A percentile compares a stretch with the other conserved stretches of the same genome.
These are phyloP conservation scores for Pinctada fucata DNA, from an alignment of 2,888 invertebrate species.

Conservation along the genomic window DNA sequence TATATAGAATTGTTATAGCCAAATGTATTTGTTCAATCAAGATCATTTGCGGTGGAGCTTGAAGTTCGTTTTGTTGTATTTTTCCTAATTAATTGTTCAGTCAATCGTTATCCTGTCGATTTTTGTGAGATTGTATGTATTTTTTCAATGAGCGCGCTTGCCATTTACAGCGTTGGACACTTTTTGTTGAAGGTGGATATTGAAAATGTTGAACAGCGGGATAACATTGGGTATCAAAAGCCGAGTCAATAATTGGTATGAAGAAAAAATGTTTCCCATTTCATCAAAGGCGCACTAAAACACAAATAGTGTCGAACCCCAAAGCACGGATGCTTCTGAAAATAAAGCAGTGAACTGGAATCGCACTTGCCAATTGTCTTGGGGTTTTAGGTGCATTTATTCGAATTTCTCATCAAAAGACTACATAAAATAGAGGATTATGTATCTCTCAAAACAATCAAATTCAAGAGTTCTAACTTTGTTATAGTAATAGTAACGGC, in stretches of 20 bases:
- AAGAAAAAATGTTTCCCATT: neutral
- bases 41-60: too few species aligned
- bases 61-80: neutral
- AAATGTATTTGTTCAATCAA: too few species aligned
- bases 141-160: neutral
- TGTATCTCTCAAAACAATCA: neutral
- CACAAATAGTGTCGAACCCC: neutral
- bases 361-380: neutral
- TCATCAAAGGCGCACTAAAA: constrained; percentile 1
- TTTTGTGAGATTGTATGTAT: neutral
- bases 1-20: too few species aligned
- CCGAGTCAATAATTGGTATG: neutral
- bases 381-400: neutral
- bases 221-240: neutral
- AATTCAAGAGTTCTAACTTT: neutral
- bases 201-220: neutral
- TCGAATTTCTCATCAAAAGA: neutral
- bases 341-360: neutral
- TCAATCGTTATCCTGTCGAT: neutral
- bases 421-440: neutral
- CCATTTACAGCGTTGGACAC: neutral
- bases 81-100: neutral
- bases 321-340: neutral
- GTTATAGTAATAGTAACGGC: too few species aligned
- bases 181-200: neutral